Evolutionary conservation across 2,797 vertebrate genomes (phyloP), one percentile per base, ranked within the genome.

Genomic region (Avahi laniger): DNA sequence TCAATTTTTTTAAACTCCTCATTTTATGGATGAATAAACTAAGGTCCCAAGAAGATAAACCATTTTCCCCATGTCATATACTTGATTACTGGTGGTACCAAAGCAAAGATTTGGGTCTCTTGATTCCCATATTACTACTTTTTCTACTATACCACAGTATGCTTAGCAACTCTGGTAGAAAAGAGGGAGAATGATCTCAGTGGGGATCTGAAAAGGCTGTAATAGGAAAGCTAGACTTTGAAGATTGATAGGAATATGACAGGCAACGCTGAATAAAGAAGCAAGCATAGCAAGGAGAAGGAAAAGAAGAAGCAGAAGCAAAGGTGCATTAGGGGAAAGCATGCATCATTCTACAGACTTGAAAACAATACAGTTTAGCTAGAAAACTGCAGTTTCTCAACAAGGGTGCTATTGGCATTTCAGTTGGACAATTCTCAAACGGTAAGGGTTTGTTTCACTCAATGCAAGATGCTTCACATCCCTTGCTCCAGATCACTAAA

Each of bases 1-100:
- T 63, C 33, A 35, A n/a, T 75, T 95, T 88, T 73, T 63, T 33
- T 18, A 78, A 90, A 13, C 50, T 82, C 10, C 20, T 89, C 38
- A 69, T 90, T 84, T 94, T 93, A 61, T n/a, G 20, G 59, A 59
- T 59, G 10, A 95, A 75, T 92, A 79, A 96, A 80, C 35, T 90
- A 78, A 84, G 69, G 12, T 4, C 33, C 33, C 38, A 5, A 88
- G 28, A 94, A 89, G 20, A 90, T 38, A 46, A 90, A 80, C 14
- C 41, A 84, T 80, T 80, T 90, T 14, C 7, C 38, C 33, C 28
- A 33, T 57, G 59, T 35, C 52, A 85, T 46, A 91, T 8, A 72
- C 38, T 65, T 80, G 8, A 48, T 35, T 93, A 93, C 50, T 87
- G 41, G 30, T 26, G 90, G 4, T 80, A 67, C 9, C 30, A 35